A percentile compares a stretch with the other conserved stretches of the same genome.
phyloP scores from a whole-genome alignment of 2,113 vertebrate species.

The Bagarius yarrelli region DNA sequence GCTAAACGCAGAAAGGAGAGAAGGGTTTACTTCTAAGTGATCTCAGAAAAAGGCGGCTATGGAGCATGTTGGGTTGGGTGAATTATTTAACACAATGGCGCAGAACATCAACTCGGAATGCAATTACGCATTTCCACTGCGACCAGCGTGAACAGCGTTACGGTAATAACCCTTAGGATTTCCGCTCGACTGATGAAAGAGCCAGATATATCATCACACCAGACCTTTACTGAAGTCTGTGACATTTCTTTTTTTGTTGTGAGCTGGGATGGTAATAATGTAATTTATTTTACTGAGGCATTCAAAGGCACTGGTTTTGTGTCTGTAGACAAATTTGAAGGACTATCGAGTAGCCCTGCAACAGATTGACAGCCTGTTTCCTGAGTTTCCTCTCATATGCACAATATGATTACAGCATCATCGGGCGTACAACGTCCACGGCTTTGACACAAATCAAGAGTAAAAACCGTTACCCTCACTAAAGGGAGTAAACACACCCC shows the following conservation, averaged over 20 bases:
- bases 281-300: neutral
- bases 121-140: neutral
- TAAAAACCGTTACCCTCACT: neutral
- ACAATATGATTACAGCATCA: neutral
- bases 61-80: conserved; percentile 3
- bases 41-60: neutral
- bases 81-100: conserved; percentile 20
- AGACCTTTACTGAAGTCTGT: neutral
- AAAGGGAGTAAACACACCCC: neutral
- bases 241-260: neutral
- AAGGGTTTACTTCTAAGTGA: neutral
- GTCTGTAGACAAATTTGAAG: no score
- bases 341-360: neutral
- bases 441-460: neutral
- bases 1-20: conserved; percentile 5
- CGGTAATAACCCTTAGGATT: neutral
- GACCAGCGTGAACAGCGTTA: neutral
- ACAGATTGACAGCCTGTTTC: neutral
- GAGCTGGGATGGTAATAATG: neutral
- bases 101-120: neutral
- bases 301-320: neutral
- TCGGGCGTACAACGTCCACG: neutral
- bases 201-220: neutral
- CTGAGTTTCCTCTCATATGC: neutral
- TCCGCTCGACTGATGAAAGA: neutral